phyloP scores from a whole-genome alignment of 2,888 invertebrate genomes.

The Linnaemya tessellans region DNA sequence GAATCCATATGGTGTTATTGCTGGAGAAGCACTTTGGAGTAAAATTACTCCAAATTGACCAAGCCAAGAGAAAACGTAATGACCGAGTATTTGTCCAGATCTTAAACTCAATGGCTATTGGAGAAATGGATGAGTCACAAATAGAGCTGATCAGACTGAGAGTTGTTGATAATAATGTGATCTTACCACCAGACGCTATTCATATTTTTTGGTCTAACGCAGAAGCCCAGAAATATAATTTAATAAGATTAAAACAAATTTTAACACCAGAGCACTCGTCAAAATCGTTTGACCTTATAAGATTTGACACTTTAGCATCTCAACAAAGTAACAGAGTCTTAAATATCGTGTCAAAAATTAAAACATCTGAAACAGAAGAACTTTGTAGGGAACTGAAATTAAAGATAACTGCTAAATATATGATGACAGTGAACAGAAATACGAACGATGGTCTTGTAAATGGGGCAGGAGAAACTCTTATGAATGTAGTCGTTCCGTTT shows the following conservation, averaged over 20 bases:
- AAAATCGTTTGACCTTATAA: background rate
- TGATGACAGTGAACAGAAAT: slow-evolving; percentile 58
- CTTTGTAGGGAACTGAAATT: slow-evolving; percentile 22
- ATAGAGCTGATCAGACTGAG: background rate
- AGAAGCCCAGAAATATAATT: slow-evolving; percentile 33
- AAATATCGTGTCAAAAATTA: slow-evolving; percentile 19
- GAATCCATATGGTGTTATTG: slow-evolving; percentile 33
- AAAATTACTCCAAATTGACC: background rate
- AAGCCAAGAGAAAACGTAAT: slow-evolving; percentile 37
- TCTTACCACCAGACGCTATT: slow-evolving; percentile 28
- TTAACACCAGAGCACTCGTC: background rate
- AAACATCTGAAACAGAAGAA: slow-evolving; percentile 52
- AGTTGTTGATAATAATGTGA: background rate
- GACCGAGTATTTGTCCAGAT: slow-evolving; percentile 21
- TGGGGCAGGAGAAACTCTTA: slow-evolving; percentile 47
- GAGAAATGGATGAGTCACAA: slow-evolving; percentile 26
- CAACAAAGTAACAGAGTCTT: background rate
- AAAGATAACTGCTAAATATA: slow-evolving; percentile 54
- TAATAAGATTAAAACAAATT: too few species aligned
- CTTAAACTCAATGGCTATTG: slow-evolving; percentile 32
- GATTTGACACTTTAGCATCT: background rate
- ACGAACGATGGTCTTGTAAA: slow-evolving; percentile 61
- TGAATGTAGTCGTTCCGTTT: slow-evolving; percentile 28
- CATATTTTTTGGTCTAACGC: slow-evolving; percentile 32
- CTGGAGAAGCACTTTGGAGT: slow-evolving; percentile 17